A percentile compares a stretch with the other conserved stretches of the same genome.
phyloP scores from a whole-genome alignment of 2,888 invertebrate species.

The Plagiodera versicolora region DNA sequence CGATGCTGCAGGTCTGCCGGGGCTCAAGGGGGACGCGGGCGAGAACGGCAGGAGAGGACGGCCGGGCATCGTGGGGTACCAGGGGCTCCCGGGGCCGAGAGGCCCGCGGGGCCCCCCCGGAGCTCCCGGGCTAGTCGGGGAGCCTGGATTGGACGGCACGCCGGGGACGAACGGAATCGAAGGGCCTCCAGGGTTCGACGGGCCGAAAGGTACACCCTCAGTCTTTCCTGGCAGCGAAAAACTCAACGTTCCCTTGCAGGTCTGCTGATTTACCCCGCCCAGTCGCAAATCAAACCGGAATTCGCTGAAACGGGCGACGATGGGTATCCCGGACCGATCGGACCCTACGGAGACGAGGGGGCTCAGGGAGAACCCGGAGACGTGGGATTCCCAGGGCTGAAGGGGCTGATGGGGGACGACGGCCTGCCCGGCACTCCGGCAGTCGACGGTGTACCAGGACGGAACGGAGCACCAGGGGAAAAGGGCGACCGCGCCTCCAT shows the following conservation, averaged over 20 bases:
- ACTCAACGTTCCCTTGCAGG: too few species aligned
- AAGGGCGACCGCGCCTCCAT: conserved; percentile 63
- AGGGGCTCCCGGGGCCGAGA: conserved; percentile 61
- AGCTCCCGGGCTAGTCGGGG: conserved; percentile 56
- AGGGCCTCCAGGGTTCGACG: conserved; percentile 33
- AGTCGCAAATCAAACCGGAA: conserved; percentile 48
- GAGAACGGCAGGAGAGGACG: conserved; percentile 58
- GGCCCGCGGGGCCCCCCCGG: conserved; percentile 58
- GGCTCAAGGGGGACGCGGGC: conserved; percentile 58
- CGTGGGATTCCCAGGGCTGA: conserved; percentile 46
- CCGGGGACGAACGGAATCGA: conserved; percentile 34
- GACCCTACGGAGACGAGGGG: conserved; percentile 35
- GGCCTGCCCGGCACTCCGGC: conserved; percentile 48
- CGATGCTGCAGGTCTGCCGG: conserved; percentile 51
- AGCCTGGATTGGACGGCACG: conserved; percentile 52
- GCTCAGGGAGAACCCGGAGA: conserved; percentile 34
- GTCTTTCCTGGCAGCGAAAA: too few species aligned
- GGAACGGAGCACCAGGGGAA: conserved; percentile 55
- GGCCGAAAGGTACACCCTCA: conserved; percentile 46
- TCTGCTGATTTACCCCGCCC: conserved; percentile 35
- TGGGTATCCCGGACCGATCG: conserved; percentile 51
- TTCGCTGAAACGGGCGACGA: conserved; percentile 56
- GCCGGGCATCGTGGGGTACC: conserved; percentile 59
- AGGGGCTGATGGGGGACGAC: conserved; percentile 58
- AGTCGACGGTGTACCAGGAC: conserved; percentile 51